Percentiles rank a stretch among this genome's conserved stretches.
Evolutionary conservation across 1,140 invertebrate genomes (phyloP).

Genomic region (Penaeus chinensis): DNA sequence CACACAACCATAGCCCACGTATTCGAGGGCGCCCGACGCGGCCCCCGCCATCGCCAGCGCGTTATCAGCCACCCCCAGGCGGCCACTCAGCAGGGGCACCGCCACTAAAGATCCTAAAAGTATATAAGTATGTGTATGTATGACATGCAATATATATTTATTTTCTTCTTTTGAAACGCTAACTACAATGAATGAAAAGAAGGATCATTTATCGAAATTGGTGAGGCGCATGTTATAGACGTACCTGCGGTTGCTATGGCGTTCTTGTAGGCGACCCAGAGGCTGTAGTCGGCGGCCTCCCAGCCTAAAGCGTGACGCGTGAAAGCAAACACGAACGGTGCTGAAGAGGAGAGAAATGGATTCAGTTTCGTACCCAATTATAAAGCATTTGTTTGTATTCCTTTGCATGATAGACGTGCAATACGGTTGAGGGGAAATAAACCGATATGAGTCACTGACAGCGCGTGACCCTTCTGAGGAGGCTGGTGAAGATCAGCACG

Average conservation of each 20-base stretch:
- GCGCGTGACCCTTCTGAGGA: constrained; percentile 45
- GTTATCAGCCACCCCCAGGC: constrained; percentile 42
- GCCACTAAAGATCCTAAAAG: constrained; percentile 41
- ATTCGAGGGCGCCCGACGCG: constrained; percentile 39
- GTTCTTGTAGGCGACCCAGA: constrained; percentile 58
- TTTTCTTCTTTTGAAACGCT: no score
- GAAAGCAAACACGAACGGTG: constrained; percentile 53
- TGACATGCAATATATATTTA: no score
- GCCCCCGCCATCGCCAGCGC: constrained; percentile 46
- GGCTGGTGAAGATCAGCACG: constrained; percentile 52
- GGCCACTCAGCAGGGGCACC: constrained; percentile 47
- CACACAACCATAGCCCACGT: constrained; percentile 32
- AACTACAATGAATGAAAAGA: no score
- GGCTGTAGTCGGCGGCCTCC: constrained; percentile 49
- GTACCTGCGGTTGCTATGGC: constrained; percentile 41
- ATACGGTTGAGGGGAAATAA: no score
- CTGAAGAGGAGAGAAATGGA: constrained; percentile 1
- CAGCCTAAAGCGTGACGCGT: constrained; percentile 45
- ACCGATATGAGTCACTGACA: constrained; percentile 24
- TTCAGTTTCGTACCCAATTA: no score
- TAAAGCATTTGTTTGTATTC: neutral
- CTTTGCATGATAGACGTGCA: no score
- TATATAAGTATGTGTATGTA: neutral
- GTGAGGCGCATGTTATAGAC: neutral
- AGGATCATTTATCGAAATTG: no score